phyloP scores from a whole-genome alignment of 2,888 invertebrate genomes.

The Melieria omissa region DNA sequence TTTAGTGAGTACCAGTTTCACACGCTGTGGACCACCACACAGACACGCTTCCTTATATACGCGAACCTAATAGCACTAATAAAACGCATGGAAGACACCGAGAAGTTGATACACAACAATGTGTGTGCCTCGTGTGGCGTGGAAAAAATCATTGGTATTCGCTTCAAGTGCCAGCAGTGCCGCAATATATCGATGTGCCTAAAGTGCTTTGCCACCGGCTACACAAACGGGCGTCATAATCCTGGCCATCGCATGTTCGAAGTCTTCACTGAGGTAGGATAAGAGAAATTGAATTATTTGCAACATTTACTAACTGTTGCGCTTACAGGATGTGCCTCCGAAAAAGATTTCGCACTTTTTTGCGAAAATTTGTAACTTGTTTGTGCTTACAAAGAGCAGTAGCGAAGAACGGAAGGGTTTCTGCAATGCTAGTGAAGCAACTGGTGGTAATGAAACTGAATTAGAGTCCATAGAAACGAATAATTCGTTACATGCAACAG shows the following conservation, averaged over 20 bases:
- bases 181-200: conserved; percentile 62
- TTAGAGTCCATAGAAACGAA: conserved; percentile 45
- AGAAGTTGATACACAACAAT: conserved; percentile 61
- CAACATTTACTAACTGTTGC: not conserved
- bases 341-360: conserved; percentile 58
- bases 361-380: conserved; percentile 57
- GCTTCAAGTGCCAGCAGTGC: conserved; percentile 64
- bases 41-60: conserved; percentile 62
- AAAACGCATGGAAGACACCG: conserved; percentile 64
- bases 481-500: conserved; percentile 3
- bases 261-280: conserved; percentile 58
- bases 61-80: conserved; percentile 62
- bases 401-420: conserved; percentile 54
- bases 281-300: not conserved
- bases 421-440: conserved; percentile 55
- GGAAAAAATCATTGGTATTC: conserved; percentile 63
- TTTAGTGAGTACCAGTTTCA: conserved; percentile 62
- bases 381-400: conserved; percentile 41
- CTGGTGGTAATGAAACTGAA: conserved; percentile 49
- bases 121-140: conserved; percentile 58
- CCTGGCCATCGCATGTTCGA: conserved; percentile 63
- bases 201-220: conserved; percentile 63
- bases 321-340: conserved; percentile 54
- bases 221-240: conserved; percentile 56
- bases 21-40: conserved; percentile 59